These are phyloP conservation scores for Lemur catta DNA, from an alignment of 2,797 vertebrate species.

Conservation along the genomic window DNA sequence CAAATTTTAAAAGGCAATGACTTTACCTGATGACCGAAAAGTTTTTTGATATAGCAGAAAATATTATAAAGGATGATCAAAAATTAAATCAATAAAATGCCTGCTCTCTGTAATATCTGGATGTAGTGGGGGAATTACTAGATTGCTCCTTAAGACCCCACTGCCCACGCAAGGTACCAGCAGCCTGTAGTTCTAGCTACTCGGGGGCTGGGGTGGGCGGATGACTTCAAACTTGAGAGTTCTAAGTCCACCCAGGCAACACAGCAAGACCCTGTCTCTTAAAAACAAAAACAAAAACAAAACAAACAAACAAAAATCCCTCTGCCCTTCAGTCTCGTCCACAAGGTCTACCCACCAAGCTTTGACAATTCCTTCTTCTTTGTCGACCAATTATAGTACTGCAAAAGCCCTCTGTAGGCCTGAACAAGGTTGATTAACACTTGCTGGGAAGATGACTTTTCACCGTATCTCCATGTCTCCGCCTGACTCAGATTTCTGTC, in stretches of 20 bases:
- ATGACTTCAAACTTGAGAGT: not conserved
- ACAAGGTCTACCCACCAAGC: slow-evolving; percentile 82
- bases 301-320: not conserved
- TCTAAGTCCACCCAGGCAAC: not conserved
- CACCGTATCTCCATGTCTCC: slow-evolving; percentile 92
- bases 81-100: not conserved
- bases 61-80: not conserved
- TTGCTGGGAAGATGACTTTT: slow-evolving; percentile 82
- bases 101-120: not conserved
- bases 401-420: slow-evolving; percentile 91
- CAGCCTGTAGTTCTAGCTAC: not conserved
- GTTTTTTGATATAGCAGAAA: not conserved
- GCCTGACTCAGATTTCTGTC: slow-evolving; percentile 86
- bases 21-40: not conserved
- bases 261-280: not conserved
- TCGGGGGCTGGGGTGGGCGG: not conserved
- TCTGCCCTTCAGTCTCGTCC: not conserved
- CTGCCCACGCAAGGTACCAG: not conserved
- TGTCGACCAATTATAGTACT: slow-evolving; percentile 90
- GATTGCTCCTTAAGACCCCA: not conserved
- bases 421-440: slow-evolving; percentile 87
- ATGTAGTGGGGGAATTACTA: not conserved
- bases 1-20: not conserved
- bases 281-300: not conserved
- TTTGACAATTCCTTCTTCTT: slow-evolving; percentile 80